Evolutionary conservation across 2,888 invertebrate genomes (phyloP), one percentile per base, ranked within the genome.

Genomic region (Kuschelorhynchus macadamiae): DNA sequence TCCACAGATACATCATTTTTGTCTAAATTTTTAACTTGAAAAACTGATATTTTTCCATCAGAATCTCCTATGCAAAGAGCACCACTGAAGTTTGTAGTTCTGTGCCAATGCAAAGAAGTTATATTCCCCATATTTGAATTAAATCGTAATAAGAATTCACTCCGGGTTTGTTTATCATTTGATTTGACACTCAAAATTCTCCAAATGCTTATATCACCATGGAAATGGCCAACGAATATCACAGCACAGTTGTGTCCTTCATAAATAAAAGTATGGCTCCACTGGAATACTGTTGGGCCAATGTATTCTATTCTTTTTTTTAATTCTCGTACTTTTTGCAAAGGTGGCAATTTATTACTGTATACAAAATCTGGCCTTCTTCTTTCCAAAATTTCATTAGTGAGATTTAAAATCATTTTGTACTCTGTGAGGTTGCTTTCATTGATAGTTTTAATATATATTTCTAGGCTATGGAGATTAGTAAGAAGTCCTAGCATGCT

Each of bases 121-220:
- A 82, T 78, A 49, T 74, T 64, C 49, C 70, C 63, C 17, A 80
- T 59, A 59, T 73, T 70, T 5, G 79, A 77, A 32, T 69, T 53
- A 71, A 74, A 78, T 53, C 75, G 73, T 44, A 75, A 75, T 12
- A 81, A 67, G 71, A 77, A 78, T 17, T 71, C 47, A 46, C 25
- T 46, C 32, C 46, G 32, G 8, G 33, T 49, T 12, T 17, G n/a
- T 5, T 3, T 20, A 17, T 56, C 52, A 18, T n/a, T 33, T 2
- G 50, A 47, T 5, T 50, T 32, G 2, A 62, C 16, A 14, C 68
- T 62, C 53, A 69, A 71, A 63, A 82, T 73, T 71, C 75, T 79
- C 80, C 81, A 82, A 50, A 79, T 72, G 36, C 76, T 77, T 33
- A 82, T 74, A 18, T 72, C 72, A 12, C 82, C 82, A 75, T 79